Base-by-base conservation (phyloP, 2,113 vertebrate genomes). In the Cettia cetti region DNA sequence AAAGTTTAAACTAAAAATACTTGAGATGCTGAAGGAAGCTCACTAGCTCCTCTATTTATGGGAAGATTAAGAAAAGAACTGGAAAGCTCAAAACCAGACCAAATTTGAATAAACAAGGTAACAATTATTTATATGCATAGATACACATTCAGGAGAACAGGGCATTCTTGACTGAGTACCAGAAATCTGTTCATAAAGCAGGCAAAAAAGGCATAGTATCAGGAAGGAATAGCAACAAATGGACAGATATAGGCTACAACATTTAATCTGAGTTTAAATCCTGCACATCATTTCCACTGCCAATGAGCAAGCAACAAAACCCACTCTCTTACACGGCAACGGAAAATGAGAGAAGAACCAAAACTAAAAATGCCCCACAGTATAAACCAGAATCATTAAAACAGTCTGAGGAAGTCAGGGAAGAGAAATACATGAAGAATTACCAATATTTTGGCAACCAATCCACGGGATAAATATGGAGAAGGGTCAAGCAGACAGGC, bases 41-140 rank as follows among this genome's bases (percentile, higher is more conserved):
- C 39, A n/a, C 90, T 90, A 89, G 59, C 81, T 77, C 47, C n/a
- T 91, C 68, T 71, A 42, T 59, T 90, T 92, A 81, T 15, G 16
- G 75, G 75, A 93, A n/a, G 17, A 90, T 66, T 61, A 87, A 50
- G 47, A 54, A 79, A 72, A 94, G 52, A 93, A 83, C 52, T 87
- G 47, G 77, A 82, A 94, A 92, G 59, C 82, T 86, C 68, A 92
- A 92, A 92, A 89, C 7, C 61, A 92, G 79, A 90, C 44, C 71
- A 88, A 79, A 92, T 92, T 21, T 83, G 56, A 95, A 64, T 69
- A 89, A 95, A 76, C 72, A 86, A 70, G 56, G 82, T 64, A 81
- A 84, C 44, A 72, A 60, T 93, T 89, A 90, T 69, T 94, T 83
- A 88, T 96, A 96, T 39, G 44, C 52, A 91, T 6, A 83, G 64